Base-by-base conservation (phyloP, 2,113 vertebrate species). In the Phyllopteryx taeniolatus region DNA sequence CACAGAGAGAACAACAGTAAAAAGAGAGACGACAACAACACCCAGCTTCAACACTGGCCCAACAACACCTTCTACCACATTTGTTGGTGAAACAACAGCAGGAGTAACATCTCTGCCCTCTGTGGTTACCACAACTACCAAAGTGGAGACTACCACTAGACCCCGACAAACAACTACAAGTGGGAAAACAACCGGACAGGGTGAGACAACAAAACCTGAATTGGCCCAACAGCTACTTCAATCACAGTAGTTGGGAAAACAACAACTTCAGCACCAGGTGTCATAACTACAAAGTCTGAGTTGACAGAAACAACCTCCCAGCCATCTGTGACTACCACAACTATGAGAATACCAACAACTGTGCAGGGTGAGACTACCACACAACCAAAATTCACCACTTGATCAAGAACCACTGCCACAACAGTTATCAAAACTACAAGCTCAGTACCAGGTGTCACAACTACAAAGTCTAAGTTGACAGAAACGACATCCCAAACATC, bases 401-500 rank as follows among this genome's bases (percentile, higher is more conserved):
- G 35, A 39, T 39, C 35, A 39, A 12, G 67, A 78, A 69, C 70
- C 42, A 8, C 2, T 39, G 35, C 35, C 35, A 79, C 73, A 0
- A 42, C 42, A 5, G 5, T 3, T 60, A 74, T 27, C 67, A 1
- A 62, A 39, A 39, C 35, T 39, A 39, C 35, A 39, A 39, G 5
- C 35, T 39, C 35, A 39, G 35, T 39, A 39, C 35, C 35, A 72
- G 27, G 51, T 0, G 35, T 39, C 5, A 5, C 35, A 39, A 39
- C n/a, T n/a, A n/a, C 35, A 39, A 39, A 2, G 2, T 39, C 35
- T 39, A 5, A 39, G 35, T 39, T 39, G 2, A 39, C 35, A 39
- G 35, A 39, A 39, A 5, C 63, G 53, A 59, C 56, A 27, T 42
- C 70, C 79, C 3, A 68, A 53, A 75, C 69, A 60, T 17, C 67